Percentiles rank a stretch among this genome's conserved stretches.
These are phyloP conservation scores for Mystacides longicornis DNA, from an alignment of 2,888 invertebrate genomes.

Conservation along the genomic window DNA sequence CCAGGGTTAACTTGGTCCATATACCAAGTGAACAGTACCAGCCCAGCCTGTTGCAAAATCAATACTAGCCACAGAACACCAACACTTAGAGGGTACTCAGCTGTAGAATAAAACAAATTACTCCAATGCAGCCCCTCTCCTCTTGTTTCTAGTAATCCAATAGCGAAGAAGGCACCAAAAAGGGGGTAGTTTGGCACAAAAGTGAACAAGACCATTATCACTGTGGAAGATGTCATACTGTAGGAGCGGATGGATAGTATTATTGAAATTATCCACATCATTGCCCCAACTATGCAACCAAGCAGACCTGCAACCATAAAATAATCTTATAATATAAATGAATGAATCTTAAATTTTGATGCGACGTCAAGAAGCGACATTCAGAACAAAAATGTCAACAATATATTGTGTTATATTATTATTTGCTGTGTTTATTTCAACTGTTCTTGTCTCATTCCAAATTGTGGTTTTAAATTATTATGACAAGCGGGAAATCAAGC, in stretches of 20 bases:
- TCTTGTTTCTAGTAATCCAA: conserved; percentile 30
- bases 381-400: no score
- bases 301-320: conserved; percentile 30
- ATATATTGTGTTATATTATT: no score
- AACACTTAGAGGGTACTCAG: conserved; percentile 26
- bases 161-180: conserved; percentile 34
- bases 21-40: conserved; percentile 49
- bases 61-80: conserved; percentile 28
- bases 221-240: conserved; percentile 6
- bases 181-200: conserved; percentile 36
- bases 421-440: no score
- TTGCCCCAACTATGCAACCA: conserved; percentile 29
- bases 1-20: conserved; percentile 51
- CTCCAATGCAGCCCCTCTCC: conserved; percentile 29
- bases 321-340: no score
- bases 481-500: no score
- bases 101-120: conserved; percentile 30
- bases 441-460: no score
- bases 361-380: no score
- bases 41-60: conserved; percentile 39
- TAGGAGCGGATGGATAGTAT: background rate
- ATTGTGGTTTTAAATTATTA: no score
- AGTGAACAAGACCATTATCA: conserved; percentile 27
- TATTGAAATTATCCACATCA: conserved; percentile 28
- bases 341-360: no score